Conservation (phyloP, 35 echinoderm and acorn worm genomes). For the Apostichopus californicus region DNA sequence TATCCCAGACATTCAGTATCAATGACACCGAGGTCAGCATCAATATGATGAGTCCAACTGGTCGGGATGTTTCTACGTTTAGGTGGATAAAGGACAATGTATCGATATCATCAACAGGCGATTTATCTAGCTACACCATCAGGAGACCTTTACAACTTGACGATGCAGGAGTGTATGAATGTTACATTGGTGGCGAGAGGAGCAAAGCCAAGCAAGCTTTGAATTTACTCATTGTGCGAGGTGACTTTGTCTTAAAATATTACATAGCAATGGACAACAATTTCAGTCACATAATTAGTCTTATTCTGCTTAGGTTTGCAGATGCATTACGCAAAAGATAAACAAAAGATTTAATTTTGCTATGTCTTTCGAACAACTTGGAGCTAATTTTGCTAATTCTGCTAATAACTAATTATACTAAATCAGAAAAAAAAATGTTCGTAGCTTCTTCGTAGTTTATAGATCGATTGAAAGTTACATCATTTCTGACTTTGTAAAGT, state of each 20-base stretch:
- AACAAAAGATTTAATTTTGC: no score
- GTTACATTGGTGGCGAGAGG: not conserved
- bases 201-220: not conserved
- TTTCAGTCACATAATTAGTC: no score
- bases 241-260: not conserved
- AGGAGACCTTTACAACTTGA: not conserved
- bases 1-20: not conserved
- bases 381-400: no score
- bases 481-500: no score
- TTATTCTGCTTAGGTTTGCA: no score
- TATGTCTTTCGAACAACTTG: no score
- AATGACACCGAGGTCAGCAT: not conserved
- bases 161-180: slow-evolving; percentile 16
- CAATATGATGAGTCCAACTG: not conserved
- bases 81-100: not conserved
- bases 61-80: not conserved
- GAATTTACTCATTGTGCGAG: slow-evolving; percentile 5
- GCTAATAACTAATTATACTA: no score
- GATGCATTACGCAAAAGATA: no score
- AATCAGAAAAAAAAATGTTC: no score
- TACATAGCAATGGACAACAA: no score
- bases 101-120: not conserved
- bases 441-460: no score
- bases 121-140: not conserved
- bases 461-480: no score